Evolutionary conservation across 2,797 vertebrate species (phyloP).

Genomic region (Serranus cabrilla): DNA sequence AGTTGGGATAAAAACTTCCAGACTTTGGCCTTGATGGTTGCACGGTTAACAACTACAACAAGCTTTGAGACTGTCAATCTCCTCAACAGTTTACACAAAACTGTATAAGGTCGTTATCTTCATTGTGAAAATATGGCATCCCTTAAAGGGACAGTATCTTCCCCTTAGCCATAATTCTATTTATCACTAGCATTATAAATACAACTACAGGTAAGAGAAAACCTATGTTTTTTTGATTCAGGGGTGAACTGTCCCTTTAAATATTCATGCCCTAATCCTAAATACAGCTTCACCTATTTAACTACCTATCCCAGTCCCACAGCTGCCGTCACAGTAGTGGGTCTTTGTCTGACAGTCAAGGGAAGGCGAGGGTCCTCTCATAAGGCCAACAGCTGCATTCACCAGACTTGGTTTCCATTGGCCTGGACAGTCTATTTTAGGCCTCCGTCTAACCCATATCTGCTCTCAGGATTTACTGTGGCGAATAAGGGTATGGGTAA

Average conservation of each 20-base stretch:
- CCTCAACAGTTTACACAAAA: conserved; percentile 8
- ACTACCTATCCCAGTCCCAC: conserved; percentile 24
- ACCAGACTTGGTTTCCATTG: conserved; percentile 52
- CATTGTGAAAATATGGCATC: not conserved
- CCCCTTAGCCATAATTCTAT: too few species aligned
- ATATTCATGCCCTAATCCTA: conserved; percentile 26
- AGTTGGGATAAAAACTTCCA: conserved; percentile 40
- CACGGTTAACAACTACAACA: conserved; percentile 8
- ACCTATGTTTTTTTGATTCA: too few species aligned
- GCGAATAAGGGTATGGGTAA: conserved; percentile 65
- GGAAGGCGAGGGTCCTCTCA: conserved; percentile 49
- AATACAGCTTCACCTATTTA: conserved; percentile 15
- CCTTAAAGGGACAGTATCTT: too few species aligned
- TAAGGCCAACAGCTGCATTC: conserved; percentile 80
- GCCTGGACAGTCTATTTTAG: conserved; percentile 70
- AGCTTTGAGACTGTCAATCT: conserved; percentile 13
- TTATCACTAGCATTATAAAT: too few species aligned
- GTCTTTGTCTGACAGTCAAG: conserved; percentile 47
- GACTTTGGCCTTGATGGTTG: conserved; percentile 32
- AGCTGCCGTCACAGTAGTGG: conserved; percentile 23
- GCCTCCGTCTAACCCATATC: conserved; percentile 63
- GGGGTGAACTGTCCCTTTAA: conserved; percentile 18
- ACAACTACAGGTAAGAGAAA: too few species aligned
- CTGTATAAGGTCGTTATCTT: not conserved
- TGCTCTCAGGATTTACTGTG: conserved; percentile 68